A percentile compares a stretch with the other conserved stretches of the same genome.
Conservation (phyloP, 1,140 invertebrate species). For the Trypoxylus dichotomus region DNA sequence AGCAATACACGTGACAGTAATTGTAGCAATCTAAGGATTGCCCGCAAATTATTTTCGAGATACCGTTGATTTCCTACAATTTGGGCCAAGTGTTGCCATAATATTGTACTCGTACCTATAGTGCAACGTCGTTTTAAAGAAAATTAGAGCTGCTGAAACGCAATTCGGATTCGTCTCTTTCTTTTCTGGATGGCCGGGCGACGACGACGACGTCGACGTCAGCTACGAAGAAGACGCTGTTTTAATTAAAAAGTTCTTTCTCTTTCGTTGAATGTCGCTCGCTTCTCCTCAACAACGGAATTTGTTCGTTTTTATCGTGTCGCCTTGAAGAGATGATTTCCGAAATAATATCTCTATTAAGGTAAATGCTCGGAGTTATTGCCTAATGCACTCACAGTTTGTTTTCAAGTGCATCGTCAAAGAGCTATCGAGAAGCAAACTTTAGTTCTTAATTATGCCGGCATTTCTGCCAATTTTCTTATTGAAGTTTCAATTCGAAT, state of each 20-base stretch:
- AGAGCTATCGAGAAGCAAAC: background rate
- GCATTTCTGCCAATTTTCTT: background rate
- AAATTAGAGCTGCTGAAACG: slow-evolving; percentile 23
- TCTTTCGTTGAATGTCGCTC: background rate
- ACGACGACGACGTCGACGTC: background rate
- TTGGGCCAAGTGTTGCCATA: slow-evolving; percentile 42
- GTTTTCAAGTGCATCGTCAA: slow-evolving; percentile 7
- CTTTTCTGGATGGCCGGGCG: background rate
- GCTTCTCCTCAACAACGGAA: background rate
- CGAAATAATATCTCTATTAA: slow-evolving; percentile 23
- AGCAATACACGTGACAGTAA: slow-evolving; percentile 36
- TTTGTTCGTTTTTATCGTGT: background rate
- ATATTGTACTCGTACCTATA: slow-evolving; percentile 35
- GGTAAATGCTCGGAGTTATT: slow-evolving; percentile 1
- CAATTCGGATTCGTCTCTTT: background rate
- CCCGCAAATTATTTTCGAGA: slow-evolving; percentile 46
- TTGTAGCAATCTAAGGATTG: slow-evolving; percentile 46
- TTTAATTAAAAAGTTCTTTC: slow-evolving; percentile 21
- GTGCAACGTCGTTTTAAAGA: background rate
- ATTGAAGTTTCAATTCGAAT: background rate
- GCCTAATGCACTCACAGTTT: slow-evolving; percentile 16
- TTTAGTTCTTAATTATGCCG: slow-evolving; percentile 9
- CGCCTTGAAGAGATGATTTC: background rate
- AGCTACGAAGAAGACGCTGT: background rate
- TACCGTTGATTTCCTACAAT: slow-evolving; percentile 44